Percentiles rank a stretch among this genome's conserved stretches.
Evolutionary conservation across 37 sponge, comb jelly and placozoan genomes (phyloP).

Genomic region (Bolinopsis microptera): DNA sequence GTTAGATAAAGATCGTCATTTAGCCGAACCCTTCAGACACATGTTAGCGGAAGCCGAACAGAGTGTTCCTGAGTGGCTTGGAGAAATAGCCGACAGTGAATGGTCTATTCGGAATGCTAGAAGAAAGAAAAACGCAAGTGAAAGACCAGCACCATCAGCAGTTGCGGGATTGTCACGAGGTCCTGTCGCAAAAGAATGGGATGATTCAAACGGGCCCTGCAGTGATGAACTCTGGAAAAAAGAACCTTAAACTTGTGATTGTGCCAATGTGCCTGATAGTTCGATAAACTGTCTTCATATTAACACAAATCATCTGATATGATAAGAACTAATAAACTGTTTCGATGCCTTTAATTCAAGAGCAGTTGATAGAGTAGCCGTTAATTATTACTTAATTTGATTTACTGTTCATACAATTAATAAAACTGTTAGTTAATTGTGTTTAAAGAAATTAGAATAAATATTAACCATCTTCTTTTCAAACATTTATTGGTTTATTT

Average conservation of each 20-base stretch:
- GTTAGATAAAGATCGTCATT: slow-evolving; percentile 70
- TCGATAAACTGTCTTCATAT: too few species aligned
- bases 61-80: slow-evolving; percentile 85
- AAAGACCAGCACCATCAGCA: background rate
- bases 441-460: too few species aligned
- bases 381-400: too few species aligned
- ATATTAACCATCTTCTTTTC: too few species aligned
- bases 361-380: too few species aligned
- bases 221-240: background rate
- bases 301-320: too few species aligned
- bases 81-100: slow-evolving; percentile 73
- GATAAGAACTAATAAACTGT: too few species aligned
- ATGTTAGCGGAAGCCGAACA: slow-evolving; percentile 86
- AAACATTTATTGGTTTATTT: too few species aligned
- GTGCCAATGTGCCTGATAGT: too few species aligned
- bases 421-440: too few species aligned
- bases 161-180: background rate
- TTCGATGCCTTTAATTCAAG: too few species aligned
- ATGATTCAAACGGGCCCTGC: background rate
- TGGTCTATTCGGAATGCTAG: background rate
- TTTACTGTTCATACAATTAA: too few species aligned
- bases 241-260: background rate
- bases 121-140: background rate
- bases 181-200: background rate
- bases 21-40: slow-evolving; percentile 83